A percentile compares a stretch with the other conserved stretches of the same genome.
These are phyloP conservation scores for Acrocephalus scirpaceus DNA, from an alignment of 2,797 vertebrate species.

Conservation along the genomic window DNA sequence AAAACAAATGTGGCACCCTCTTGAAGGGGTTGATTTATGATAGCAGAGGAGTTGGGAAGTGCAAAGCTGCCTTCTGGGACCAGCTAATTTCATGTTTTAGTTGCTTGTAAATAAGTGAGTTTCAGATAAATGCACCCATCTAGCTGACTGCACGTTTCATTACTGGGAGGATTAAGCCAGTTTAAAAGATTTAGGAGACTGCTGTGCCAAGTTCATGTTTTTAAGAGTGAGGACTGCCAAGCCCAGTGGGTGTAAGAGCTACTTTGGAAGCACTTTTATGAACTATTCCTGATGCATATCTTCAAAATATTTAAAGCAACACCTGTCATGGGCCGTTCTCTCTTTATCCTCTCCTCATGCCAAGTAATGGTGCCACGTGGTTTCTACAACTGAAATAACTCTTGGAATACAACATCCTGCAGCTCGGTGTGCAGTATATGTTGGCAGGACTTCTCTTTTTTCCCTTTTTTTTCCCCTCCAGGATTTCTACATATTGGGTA, in stretches of 20 bases:
- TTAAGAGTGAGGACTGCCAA: slow-evolving; percentile 18
- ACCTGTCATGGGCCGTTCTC: background rate
- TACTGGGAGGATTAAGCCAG: slow-evolving; percentile 50
- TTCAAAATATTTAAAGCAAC: slow-evolving; percentile 57
- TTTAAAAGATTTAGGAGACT: slow-evolving; percentile 62
- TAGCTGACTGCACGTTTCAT: slow-evolving; percentile 40
- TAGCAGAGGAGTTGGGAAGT: slow-evolving; percentile 27
- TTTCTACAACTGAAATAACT: slow-evolving; percentile 29
- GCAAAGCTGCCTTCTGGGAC: slow-evolving; percentile 37
- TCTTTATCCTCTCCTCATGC: slow-evolving; percentile 15
- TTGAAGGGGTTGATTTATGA: slow-evolving; percentile 68
- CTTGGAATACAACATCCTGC: background rate
- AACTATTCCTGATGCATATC: slow-evolving; percentile 55
- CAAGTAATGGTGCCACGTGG: background rate
- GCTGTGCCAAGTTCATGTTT: slow-evolving; percentile 12
- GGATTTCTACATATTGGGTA: background rate
- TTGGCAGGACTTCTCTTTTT: slow-evolving; percentile 13
- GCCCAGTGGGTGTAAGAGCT: slow-evolving; percentile 16
- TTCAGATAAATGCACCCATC: slow-evolving; percentile 62
- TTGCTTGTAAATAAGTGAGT: slow-evolving; percentile 65
- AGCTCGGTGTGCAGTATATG: background rate
- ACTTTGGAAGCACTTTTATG: slow-evolving; percentile 62
- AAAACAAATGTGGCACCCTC: slow-evolving; percentile 66
- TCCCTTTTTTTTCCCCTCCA: background rate
- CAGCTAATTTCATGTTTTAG: slow-evolving; percentile 68